Conservation (phyloP, 2,888 invertebrate genomes). For the Galerucella pusilla region DNA sequence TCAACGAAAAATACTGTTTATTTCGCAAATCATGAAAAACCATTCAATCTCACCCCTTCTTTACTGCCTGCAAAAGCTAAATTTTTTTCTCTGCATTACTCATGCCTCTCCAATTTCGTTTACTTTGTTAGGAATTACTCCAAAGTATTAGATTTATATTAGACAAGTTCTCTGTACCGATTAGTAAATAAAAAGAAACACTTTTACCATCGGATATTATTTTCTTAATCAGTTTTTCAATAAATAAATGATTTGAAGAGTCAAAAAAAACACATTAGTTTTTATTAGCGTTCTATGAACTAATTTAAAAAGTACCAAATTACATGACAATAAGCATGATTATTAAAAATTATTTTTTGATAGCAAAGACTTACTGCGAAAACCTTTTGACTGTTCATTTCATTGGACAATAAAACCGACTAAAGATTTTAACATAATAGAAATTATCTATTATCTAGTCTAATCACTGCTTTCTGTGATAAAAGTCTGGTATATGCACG, state of each 20-base stretch:
- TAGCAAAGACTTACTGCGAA: constrained; percentile 1
- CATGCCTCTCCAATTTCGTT: no score
- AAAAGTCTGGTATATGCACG: constrained; percentile 64
- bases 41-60: no score
- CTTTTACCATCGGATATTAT: neutral
- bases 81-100: no score
- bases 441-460: constrained; percentile 52
- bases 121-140: no score
- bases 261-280: neutral
- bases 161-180: neutral
- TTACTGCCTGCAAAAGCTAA: no score
- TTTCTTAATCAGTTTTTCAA: constrained; percentile 5
- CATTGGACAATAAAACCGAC: constrained; percentile 27
- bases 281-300: neutral
- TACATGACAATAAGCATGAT: neutral
- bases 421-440: constrained; percentile 32
- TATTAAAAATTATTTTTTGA: neutral
- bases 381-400: constrained; percentile 19
- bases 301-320: constrained; percentile 1
- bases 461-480: constrained; percentile 65
- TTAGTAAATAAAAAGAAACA: constrained; percentile 13
- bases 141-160: no score
- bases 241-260: constrained; percentile 5
- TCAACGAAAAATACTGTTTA: no score
- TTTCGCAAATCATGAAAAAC: no score